Evolutionary conservation across 2,888 invertebrate genomes (phyloP).

Genomic region (Nomada hirtipes): DNA sequence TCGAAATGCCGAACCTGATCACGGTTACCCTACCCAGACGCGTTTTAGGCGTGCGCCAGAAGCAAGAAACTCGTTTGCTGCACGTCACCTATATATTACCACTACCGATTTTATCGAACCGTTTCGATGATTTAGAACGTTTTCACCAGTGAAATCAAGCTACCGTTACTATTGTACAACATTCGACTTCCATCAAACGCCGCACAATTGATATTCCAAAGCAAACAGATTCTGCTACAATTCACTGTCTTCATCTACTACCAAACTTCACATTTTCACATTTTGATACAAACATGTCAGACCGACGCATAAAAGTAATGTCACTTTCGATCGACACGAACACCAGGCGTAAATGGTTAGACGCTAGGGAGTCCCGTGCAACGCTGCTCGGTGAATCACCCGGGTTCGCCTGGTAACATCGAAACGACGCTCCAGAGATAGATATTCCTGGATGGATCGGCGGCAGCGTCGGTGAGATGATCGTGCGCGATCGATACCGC

Average conservation of each 20-base stretch:
- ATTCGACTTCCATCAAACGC: slow-evolving; percentile 4
- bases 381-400: background rate
- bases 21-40: background rate
- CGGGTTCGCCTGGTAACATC: background rate
- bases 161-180: slow-evolving; percentile 11
- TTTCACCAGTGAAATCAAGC: no score
- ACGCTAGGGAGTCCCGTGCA: background rate
- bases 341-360: no score
- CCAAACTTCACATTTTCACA: no score
- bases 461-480: slow-evolving; percentile 42
- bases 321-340: no score
- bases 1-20: slow-evolving; percentile 50
- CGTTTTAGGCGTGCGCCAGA: slow-evolving; percentile 35
- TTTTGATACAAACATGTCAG: no score
- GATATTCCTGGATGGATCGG: slow-evolving; percentile 38
- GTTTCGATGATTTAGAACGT: background rate
- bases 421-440: slow-evolving; percentile 22
- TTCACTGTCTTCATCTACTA: no score
- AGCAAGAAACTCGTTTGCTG: slow-evolving; percentile 51
- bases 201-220: background rate
- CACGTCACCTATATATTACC: slow-evolving; percentile 41
- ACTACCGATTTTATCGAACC: slow-evolving; percentile 41
- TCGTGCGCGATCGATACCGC: slow-evolving; percentile 63
- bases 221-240: no score
- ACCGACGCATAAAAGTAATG: no score